phyloP scores from a whole-genome alignment of 1,140 invertebrate species.

The Drosophila jambulina region DNA sequence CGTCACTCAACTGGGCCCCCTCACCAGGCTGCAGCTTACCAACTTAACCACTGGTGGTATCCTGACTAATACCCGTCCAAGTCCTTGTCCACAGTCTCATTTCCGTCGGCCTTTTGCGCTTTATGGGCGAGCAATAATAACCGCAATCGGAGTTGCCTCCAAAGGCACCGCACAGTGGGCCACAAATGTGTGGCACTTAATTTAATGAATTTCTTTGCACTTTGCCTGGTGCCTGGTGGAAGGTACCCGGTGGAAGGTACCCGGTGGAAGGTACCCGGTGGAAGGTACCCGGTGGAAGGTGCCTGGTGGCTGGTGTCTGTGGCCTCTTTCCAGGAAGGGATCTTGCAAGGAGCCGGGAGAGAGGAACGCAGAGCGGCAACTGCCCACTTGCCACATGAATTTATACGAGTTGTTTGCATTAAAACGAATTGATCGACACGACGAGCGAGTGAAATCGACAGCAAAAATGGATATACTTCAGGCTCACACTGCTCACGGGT shows the following conservation, averaged over 20 bases:
- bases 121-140: slow-evolving; percentile 58
- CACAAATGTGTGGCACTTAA: slow-evolving; percentile 82
- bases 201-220: slow-evolving; percentile 83
- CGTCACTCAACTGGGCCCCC: slow-evolving; percentile 45
- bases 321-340: slow-evolving; percentile 36
- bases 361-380: slow-evolving; percentile 16
- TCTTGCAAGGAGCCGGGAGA: background rate
- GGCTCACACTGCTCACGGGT: background rate
- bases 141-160: slow-evolving; percentile 43
- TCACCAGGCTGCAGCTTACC: background rate
- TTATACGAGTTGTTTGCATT: slow-evolving; percentile 83
- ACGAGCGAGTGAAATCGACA: slow-evolving; percentile 59
- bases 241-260: background rate
- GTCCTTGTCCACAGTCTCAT: slow-evolving; percentile 36
- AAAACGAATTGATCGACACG: slow-evolving; percentile 82
- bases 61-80: slow-evolving; percentile 13
- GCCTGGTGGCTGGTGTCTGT: background rate
- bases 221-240: slow-evolving; percentile 46
- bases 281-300: slow-evolving; percentile 8
- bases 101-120: slow-evolving; percentile 32
- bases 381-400: slow-evolving; percentile 75
- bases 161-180: slow-evolving; percentile 71
- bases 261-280: too few relatives aligned
- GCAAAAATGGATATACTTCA: slow-evolving; percentile 19
- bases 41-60: slow-evolving; percentile 9